phyloP scores from a whole-genome alignment of 2,797 vertebrate genomes.

The Rousettus madagascariensis region DNA sequence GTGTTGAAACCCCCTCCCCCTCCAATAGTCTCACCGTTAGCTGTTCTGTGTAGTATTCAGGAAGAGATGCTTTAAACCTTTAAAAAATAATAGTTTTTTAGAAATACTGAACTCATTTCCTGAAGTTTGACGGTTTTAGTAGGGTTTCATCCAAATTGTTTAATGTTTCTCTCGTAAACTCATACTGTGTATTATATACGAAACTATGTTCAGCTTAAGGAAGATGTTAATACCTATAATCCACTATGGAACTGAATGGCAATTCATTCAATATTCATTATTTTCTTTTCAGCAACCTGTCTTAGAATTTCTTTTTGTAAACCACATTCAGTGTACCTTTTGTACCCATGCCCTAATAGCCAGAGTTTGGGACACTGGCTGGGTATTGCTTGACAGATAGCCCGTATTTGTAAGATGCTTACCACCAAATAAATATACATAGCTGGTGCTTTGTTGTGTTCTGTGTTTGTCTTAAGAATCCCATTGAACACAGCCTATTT shows the following conservation, averaged over 20 bases:
- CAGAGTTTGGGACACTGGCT: slow-evolving; percentile 38
- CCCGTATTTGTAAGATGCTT: slow-evolving; percentile 67
- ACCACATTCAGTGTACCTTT: slow-evolving; percentile 46
- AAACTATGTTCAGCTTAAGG: slow-evolving; percentile 50
- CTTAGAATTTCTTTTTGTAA: slow-evolving; percentile 58
- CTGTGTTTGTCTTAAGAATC: slow-evolving; percentile 62
- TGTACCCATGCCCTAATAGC: slow-evolving; percentile 25
- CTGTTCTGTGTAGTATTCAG: slow-evolving; percentile 43
- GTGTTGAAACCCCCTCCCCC: background rate
- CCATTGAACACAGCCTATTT: slow-evolving; percentile 58
- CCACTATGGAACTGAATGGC: slow-evolving; percentile 34
- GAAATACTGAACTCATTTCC: background rate
- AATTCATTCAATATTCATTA: slow-evolving; percentile 31
- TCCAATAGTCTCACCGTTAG: background rate
- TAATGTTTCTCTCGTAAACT: slow-evolving; percentile 62
- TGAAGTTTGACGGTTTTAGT: slow-evolving; percentile 49
- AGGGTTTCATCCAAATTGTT: slow-evolving; percentile 47
- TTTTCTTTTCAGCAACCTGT: slow-evolving; percentile 36
- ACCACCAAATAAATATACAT: slow-evolving; percentile 75
- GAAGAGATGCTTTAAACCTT: slow-evolving; percentile 39
- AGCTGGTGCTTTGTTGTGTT: slow-evolving; percentile 65
- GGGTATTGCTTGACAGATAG: slow-evolving; percentile 32
- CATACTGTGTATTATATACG: slow-evolving; percentile 29
- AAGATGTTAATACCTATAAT: slow-evolving; percentile 60
- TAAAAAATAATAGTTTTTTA: slow-evolving; percentile 14